These are phyloP conservation scores for Brachyptera putata DNA, from an alignment of 2,888 invertebrate genomes.

Conservation along the genomic window DNA sequence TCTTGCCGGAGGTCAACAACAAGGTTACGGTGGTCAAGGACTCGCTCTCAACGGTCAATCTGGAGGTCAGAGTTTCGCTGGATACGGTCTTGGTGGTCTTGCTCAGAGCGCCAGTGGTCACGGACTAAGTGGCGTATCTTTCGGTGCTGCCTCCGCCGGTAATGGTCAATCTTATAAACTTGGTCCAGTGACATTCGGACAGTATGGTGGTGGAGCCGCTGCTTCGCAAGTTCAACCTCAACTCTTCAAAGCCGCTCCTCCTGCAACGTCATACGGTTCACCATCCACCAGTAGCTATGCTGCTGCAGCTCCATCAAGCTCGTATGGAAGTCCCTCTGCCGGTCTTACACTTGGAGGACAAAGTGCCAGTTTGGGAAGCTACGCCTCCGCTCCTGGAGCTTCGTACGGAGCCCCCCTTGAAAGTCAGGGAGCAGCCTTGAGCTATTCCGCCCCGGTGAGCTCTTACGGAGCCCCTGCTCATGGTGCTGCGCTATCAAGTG, in stretches of 20 bases:
- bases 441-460: not conserved
- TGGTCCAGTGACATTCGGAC: conserved; percentile 28
- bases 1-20: not conserved
- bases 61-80: not conserved
- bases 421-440: no score
- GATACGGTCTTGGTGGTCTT: not conserved
- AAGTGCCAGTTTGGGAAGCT: not conserved
- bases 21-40: conserved; percentile 4
- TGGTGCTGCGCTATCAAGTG: not conserved
- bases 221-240: not conserved
- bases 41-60: conserved; percentile 13
- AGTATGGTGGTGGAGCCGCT: conserved; percentile 16
- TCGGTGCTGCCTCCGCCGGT: not conserved
- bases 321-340: conserved; percentile 3
- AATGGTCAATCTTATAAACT: conserved; percentile 11
- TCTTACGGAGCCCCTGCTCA: conserved; percentile 18
- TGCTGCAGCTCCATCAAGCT: not conserved
- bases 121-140: not conserved
- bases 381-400: not conserved
- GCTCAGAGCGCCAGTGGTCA: not conserved
- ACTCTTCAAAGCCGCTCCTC: conserved; percentile 1
- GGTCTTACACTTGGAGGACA: not conserved
- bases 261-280: conserved; percentile 2
- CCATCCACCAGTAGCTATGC: not conserved
- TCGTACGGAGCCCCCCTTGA: not conserved